phyloP scores from a whole-genome alignment of 2,797 vertebrate species.

The Alosa sapidissima region DNA sequence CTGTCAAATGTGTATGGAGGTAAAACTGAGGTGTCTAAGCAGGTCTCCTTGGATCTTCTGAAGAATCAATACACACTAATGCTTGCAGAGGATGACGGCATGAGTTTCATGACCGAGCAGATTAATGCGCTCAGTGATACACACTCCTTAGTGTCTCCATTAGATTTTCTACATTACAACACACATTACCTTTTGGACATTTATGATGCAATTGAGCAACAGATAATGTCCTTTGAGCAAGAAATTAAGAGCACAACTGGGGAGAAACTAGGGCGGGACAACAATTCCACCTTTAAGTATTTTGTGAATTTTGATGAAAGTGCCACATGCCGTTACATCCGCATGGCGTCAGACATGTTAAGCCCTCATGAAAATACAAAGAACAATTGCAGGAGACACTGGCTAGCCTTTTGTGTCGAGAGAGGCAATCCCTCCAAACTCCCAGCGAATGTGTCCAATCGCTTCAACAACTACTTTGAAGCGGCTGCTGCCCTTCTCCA shows the following conservation, averaged over 20 bases:
- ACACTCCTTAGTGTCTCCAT: slow-evolving; percentile 57
- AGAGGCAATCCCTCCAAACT: slow-evolving; percentile 72
- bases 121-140: slow-evolving; percentile 37
- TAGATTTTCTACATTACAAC: slow-evolving; percentile 69
- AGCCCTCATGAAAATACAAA: slow-evolving; percentile 48
- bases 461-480: slow-evolving; percentile 70
- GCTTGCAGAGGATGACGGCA: slow-evolving; percentile 64
- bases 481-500: slow-evolving; percentile 73
- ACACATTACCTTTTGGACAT: slow-evolving; percentile 71
- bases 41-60: slow-evolving; percentile 68
- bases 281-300: slow-evolving; percentile 63
- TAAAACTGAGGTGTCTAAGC: slow-evolving; percentile 56
- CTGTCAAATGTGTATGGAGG: slow-evolving; percentile 63
- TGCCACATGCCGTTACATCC: slow-evolving; percentile 72
- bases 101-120: slow-evolving; percentile 66
- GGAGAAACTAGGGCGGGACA: slow-evolving; percentile 73
- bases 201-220: slow-evolving; percentile 66
- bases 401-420: slow-evolving; percentile 76
- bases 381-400: slow-evolving; percentile 68
- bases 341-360: slow-evolving; percentile 72
- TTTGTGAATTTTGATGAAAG: slow-evolving; percentile 76
- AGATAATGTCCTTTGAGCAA: slow-evolving; percentile 68
- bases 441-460: slow-evolving; percentile 56
- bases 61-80: slow-evolving; percentile 70
- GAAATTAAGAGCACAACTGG: slow-evolving; percentile 63